Conservation (phyloP, 2,888 invertebrate genomes). For the Zaprionus lineosus region DNA sequence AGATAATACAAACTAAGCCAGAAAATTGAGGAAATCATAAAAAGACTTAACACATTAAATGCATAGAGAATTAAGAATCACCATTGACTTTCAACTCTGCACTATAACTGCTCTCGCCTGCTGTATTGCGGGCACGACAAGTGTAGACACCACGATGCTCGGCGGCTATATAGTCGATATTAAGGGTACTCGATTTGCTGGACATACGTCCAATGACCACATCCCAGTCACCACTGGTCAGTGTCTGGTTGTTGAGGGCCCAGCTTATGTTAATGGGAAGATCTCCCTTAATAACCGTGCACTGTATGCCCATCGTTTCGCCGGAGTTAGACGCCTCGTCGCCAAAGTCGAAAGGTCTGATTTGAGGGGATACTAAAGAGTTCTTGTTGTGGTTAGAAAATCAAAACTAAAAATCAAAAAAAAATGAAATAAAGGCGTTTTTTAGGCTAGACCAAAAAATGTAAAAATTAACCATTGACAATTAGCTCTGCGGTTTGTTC, state of each 20-base stretch:
- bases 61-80: constrained; percentile 41
- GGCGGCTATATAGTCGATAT: constrained; percentile 86
- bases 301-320: constrained; percentile 87
- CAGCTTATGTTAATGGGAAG: constrained; percentile 87
- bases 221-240: constrained; percentile 80
- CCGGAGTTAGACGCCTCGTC: constrained; percentile 88
- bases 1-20: constrained; percentile 26
- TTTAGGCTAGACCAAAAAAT: too few species aligned
- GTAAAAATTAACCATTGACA: constrained; percentile 86
- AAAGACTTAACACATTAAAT: constrained; percentile 5
- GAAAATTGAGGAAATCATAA: constrained; percentile 22
- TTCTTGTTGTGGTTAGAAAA: constrained; percentile 15
- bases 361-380: constrained; percentile 85
- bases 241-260: constrained; percentile 84
- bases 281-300: constrained; percentile 86
- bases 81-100: constrained; percentile 83
- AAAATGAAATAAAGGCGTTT: constrained; percentile 3
- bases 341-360: constrained; percentile 89
- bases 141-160: constrained; percentile 87
- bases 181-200: constrained; percentile 84
- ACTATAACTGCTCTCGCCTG: constrained; percentile 83
- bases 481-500: constrained; percentile 88
- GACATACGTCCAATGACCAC: constrained; percentile 81
- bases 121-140: constrained; percentile 86
- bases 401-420: constrained; percentile 15